Base-by-base conservation (phyloP, 2,888 invertebrate genomes). In the Zaprionus lineosus region DNA sequence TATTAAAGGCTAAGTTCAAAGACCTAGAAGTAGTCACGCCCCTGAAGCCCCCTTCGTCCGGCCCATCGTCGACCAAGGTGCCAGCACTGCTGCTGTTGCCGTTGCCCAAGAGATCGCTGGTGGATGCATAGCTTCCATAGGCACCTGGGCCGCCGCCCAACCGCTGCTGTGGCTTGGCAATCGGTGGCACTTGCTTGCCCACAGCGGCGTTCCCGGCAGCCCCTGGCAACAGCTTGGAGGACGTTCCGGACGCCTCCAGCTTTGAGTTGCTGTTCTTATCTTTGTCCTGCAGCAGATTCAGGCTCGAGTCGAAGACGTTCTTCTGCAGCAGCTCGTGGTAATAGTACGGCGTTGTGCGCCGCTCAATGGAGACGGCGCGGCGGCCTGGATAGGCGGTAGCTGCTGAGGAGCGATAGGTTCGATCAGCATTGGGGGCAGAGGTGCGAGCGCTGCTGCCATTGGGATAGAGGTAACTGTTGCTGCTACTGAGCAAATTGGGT, bases 261-360 rank as follows among this genome's bases (percentile, higher is more conserved):
- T 77, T 75, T 19, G 65, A 21, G 29, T 73, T 63, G 62, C 50
- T 77, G 46, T 70, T 86, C 77, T 66, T 84, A 58, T 72, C 74
- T 50, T 86, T 84, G 59, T 74, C 75, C 68, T 86, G 86, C 61
- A 89, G 69, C 43, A 90, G 79, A 79, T 90, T 89, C 64, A 90
- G 70, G 68, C 88, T 89, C 37, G 90, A 90, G 75, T 89, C 89
- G 56, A 90, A 90, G 33, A 89, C 84, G 6, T 88, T 78, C 56
- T 88, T 88, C 48, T 84, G 86, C 59, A 88, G 68, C 36, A 89
- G 73, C 60, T 90, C 90, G 58, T 89, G 88, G 64, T 90, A 90
- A 71, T 90, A 90, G 65, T 89, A 90, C 34, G 89, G 89, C 46
- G 88, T 89, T 39, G 86, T 86, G 34, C 89, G 89, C 0, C 87